A percentile compares a stretch with the other conserved stretches of the same genome.
These are phyloP conservation scores for Boleophthalmus pectinirostris DNA, from an alignment of 2,113 vertebrate species.

Conservation along the genomic window DNA sequence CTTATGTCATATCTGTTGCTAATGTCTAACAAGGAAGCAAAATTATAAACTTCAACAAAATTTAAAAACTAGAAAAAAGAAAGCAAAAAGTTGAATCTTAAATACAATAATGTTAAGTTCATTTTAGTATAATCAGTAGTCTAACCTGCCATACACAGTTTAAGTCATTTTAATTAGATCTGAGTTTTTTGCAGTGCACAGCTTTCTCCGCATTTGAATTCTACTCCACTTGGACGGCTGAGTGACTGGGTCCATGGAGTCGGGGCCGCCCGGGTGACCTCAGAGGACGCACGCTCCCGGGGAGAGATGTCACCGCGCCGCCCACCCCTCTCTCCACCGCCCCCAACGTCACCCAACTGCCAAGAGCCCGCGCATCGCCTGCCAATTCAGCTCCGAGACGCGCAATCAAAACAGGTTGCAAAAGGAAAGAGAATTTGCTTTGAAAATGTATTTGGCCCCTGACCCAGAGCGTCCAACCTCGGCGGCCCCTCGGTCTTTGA, in stretches of 20 bases:
- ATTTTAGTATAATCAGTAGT: too few relatives aligned
- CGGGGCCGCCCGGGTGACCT: conserved; percentile 82
- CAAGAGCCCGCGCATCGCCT: conserved; percentile 87
- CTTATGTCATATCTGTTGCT: too few relatives aligned
- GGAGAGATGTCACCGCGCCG: conserved; percentile 81
- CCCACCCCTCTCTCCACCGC: conserved; percentile 14
- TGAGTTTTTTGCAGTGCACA: conserved; percentile 21
- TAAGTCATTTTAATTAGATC: too few relatives aligned
- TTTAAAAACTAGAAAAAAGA: too few relatives aligned
- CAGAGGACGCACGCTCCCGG: conserved; percentile 78
- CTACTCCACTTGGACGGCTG: conserved; percentile 78
- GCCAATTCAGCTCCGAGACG: conserved; percentile 92
- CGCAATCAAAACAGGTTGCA: conserved; percentile 91
- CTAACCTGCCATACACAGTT: too few relatives aligned
- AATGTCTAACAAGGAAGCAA: too few relatives aligned
- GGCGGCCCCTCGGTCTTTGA: conserved; percentile 72
- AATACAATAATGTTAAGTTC: too few relatives aligned
- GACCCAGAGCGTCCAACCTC: conserved; percentile 73
- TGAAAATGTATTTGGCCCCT: conserved; percentile 81
- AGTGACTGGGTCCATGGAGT: conserved; percentile 81
- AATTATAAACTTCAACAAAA: too few relatives aligned
- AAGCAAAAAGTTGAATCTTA: too few relatives aligned
- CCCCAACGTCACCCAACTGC: conserved; percentile 85
- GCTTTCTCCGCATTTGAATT: conserved; percentile 88
- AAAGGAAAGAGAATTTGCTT: conserved; percentile 84